These are phyloP conservation scores for Amblyjoppa fuscipennis DNA, from an alignment of 2,888 invertebrate genomes.

Conservation along the genomic window DNA sequence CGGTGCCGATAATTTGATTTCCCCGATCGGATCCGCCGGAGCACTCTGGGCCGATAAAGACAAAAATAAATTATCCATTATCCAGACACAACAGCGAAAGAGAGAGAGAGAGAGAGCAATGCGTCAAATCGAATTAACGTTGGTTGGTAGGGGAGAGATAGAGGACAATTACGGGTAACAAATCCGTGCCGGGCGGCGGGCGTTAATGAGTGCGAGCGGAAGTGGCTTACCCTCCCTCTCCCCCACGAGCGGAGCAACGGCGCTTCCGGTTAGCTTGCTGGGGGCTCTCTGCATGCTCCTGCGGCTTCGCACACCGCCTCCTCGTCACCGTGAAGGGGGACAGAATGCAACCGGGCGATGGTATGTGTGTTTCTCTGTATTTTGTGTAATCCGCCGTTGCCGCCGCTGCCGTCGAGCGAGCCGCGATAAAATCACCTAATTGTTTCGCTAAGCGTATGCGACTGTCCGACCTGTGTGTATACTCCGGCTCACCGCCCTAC, in stretches of 20 bases:
- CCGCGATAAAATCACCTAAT: constrained; percentile 85
- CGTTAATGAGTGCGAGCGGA: constrained; percentile 85
- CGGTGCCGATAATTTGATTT: background rate
- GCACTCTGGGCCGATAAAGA: constrained; percentile 16
- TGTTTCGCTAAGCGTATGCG: constrained; percentile 85
- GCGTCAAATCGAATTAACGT: constrained; percentile 82
- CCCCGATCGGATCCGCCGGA: background rate
- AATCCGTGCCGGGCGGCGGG: constrained; percentile 82
- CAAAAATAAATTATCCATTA: constrained; percentile 9
- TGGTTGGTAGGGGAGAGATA: constrained; percentile 64
- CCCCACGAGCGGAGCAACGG: constrained; percentile 68
- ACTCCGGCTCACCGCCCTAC: constrained; percentile 47
- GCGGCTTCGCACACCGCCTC: constrained; percentile 56
- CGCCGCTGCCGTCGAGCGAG: constrained; percentile 74
- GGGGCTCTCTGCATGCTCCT: constrained; percentile 71
- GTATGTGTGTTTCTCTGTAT: constrained; percentile 61
- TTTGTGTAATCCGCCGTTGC: constrained; percentile 40
- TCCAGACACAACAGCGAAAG: constrained; percentile 49
- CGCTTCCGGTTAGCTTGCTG: constrained; percentile 82
- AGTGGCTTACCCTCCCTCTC: constrained; percentile 71
- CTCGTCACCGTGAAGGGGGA: constrained; percentile 76
- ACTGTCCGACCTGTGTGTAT: constrained; percentile 78
- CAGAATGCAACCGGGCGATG: constrained; percentile 75
- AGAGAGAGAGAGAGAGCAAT: constrained; percentile 71
- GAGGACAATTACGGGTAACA: constrained; percentile 82